Evolutionary conservation across 2,888 invertebrate species (phyloP), one percentile per base, ranked within the genome.

Genomic region (Eupeodes luniger): DNA sequence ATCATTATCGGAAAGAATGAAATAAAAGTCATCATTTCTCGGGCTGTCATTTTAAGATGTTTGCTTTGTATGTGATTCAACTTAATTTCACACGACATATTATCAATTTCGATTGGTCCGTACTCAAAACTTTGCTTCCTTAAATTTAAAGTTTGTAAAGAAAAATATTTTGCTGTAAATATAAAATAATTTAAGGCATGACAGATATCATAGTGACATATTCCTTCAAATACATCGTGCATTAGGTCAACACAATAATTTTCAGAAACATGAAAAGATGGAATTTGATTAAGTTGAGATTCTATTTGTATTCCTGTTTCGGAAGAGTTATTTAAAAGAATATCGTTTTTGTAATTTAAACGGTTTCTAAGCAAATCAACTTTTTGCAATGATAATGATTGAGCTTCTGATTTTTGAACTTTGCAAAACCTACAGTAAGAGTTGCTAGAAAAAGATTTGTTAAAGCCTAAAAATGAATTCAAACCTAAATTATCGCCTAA

Each of bases 381-480:
- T 57, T 90, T 77, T 90, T 90, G 89, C 16, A n/a, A 27, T 51
- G 36, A 66, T 74, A 89, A 69, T 49, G 14, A 80, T 62, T 84
- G 64, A n/a, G 85, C 87, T 69, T 89, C 89, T 57, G 82, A 61
- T 62, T 86, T 85, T 55, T 64, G 64, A 36, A 75, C 75, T 89
- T 77, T 89, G 89, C 91, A 91, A 70, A 91, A 89, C 70, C 92
- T 83, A 81, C 91, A 92, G 77, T 79, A 91, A 79, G 72, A 81
- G 36, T 90, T 89, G 36, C 86, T 79, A 49, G 89, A 19, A 19
- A 19, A 19, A 19, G 19, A 19, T 19, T 19, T 19, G 19, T 2
- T 19, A 19, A 19, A 19, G 19, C 19, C 19, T 19, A 19, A 19
- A 19, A 19, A 19, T 19, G 19, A 19, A 19, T 2, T 19, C 19